Percentiles rank a stretch among this genome's conserved stretches.
phyloP scores from a whole-genome alignment of 2,113 vertebrate species.

The Zeus faber region DNA sequence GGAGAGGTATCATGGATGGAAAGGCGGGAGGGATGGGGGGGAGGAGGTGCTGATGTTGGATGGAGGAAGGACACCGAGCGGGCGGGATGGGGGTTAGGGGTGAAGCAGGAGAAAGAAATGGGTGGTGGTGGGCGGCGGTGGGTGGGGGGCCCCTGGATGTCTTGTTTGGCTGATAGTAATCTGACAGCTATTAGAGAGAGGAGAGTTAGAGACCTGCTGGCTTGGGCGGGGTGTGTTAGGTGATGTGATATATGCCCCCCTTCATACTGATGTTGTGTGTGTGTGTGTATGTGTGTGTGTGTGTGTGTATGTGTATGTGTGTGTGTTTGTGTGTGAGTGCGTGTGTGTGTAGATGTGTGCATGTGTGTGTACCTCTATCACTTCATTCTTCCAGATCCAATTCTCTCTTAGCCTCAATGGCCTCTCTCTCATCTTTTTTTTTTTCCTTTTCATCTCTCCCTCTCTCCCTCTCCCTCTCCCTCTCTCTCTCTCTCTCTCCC shows the following conservation, averaged over 20 bases:
- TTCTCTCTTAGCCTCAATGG: slow-evolving; percentile 65
- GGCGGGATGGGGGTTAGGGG: neutral
- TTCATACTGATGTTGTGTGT: slow-evolving; percentile 43
- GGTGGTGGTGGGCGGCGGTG: neutral
- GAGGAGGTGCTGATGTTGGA: too few relatives aligned
- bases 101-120: slow-evolving; percentile 1
- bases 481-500: slow-evolving; percentile 28
- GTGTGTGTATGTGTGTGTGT: slow-evolving; percentile 18
- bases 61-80: slow-evolving; percentile 1
- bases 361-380: slow-evolving; percentile 38
- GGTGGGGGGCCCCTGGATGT: slow-evolving; percentile 54
- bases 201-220: slow-evolving; percentile 62
- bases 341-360: slow-evolving; percentile 22
- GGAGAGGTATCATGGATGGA: neutral
- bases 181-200: slow-evolving; percentile 76
- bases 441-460: neutral
- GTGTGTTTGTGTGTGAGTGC: neutral
- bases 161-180: slow-evolving; percentile 79
- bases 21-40: slow-evolving; percentile 12
- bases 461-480: slow-evolving; percentile 29
- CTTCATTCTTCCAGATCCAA: slow-evolving; percentile 69
- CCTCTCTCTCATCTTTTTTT: slow-evolving; percentile 29
- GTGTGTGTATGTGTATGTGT: slow-evolving; percentile 17
- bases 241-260: slow-evolving; percentile 65
- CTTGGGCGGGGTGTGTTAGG: slow-evolving; percentile 44